phyloP scores from a whole-genome alignment of 2,797 vertebrate species.

The Gila robusta region DNA sequence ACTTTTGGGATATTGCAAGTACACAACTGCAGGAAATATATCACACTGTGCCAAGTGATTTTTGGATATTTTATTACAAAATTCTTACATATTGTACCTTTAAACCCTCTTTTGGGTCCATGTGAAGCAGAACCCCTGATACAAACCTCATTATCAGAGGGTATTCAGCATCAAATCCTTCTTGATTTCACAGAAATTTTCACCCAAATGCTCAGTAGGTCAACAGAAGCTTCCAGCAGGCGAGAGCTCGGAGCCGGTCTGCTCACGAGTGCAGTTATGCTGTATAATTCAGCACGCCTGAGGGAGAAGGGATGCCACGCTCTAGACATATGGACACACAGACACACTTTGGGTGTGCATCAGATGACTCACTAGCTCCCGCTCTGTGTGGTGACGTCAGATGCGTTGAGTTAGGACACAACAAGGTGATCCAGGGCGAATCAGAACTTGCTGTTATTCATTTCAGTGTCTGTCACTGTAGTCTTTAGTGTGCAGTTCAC shows the following conservation, averaged over 20 bases:
- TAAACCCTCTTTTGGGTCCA: neutral
- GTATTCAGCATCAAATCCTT: neutral
- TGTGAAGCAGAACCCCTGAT: neutral
- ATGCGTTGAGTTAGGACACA: neutral
- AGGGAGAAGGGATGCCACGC: conserved; percentile 2
- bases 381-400: neutral
- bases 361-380: conserved; percentile 29
- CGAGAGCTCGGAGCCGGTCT: conserved; percentile 19
- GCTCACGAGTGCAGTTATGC: conserved; percentile 18
- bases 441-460: neutral
- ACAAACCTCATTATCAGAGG: neutral
- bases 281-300: conserved; percentile 35
- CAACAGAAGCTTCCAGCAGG: conserved; percentile 26
- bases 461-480: neutral
- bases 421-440: conserved; percentile 10
- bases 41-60: too few relatives aligned
- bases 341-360: neutral
- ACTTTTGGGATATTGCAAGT: too few relatives aligned
- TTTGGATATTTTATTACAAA: too few relatives aligned
- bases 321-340: conserved; percentile 28
- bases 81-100: too few relatives aligned
- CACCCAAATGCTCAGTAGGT: conserved; percentile 16
- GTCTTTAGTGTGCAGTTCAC: neutral
- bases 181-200: neutral
- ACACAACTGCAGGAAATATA: too few relatives aligned